Base-by-base conservation (phyloP, 2,113 vertebrate genomes). In the Herpailurus yagouaroundi region DNA sequence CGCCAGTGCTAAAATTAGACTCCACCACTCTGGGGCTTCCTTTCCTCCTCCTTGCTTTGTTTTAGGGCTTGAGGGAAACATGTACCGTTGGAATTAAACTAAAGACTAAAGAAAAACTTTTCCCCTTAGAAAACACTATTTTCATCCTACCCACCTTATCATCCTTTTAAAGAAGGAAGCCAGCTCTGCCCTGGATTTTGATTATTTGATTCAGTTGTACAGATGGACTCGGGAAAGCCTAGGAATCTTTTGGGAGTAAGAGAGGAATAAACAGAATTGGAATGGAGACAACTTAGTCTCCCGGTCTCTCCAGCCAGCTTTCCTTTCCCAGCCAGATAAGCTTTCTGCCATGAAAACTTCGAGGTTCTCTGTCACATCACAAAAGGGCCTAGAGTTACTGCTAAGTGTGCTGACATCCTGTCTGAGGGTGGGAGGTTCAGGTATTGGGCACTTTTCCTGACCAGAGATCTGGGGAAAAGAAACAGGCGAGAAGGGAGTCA, bases 1-100 rank as follows among this genome's bases (percentile, higher is more conserved):
- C 94, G 97, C 96, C 97, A 97, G 52, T 80, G 79, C 97, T 98
- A 98, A 98, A 98, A 95, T 98, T 97, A 98, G 97, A 94, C 60
- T 68, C 63, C 13, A 48, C 84, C 45, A 89, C 84, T 91, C 84
- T 91, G 48, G 69, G 86, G 76, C 89, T 96, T 98, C 77, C 74
- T 92, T 96, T 97, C 89, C 76, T 94, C 83, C 38, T 57, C 74
- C 60, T 81, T 97, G 89, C 87, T 97, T 98, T 97, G 91, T 98
- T 94, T 83, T 52, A 79, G 77, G 84, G 48, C 33, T 33, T 86
- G 29, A 66, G 81, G 86, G 41, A 87, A 94, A 96, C 38, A 68
- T 55, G 23, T 73, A 68, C 89, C 73, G 25, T 36, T 94, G 76
- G 64, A 92, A 48, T 92, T 91, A 90, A 92, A 81, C n/a, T 64